phyloP scores from a whole-genome alignment of 2,797 vertebrate genomes.

The Nasua narica region DNA sequence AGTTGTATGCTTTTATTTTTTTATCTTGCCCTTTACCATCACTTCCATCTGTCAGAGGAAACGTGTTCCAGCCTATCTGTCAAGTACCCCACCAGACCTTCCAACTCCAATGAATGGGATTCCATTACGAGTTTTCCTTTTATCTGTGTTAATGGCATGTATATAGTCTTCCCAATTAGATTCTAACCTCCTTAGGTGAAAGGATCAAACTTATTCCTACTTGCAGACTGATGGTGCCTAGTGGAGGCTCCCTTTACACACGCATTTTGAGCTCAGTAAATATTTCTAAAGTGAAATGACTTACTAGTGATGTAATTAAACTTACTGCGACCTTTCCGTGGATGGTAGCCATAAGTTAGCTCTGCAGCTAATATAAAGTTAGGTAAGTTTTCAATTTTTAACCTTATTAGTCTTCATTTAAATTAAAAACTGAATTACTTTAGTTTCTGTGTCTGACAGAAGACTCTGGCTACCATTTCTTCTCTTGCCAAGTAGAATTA shows the following conservation, averaged over 20 bases:
- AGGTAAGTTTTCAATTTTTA: background rate
- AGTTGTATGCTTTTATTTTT: background rate
- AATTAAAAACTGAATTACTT: slow-evolving; percentile 17
- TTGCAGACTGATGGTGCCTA: background rate
- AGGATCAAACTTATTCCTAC: background rate
- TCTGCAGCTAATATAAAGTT: background rate
- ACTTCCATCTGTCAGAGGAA: background rate
- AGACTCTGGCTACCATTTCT: background rate
- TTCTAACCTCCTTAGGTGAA: background rate
- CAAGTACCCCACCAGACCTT: background rate
- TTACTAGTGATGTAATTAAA: slow-evolving; percentile 38
- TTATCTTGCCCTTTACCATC: background rate
- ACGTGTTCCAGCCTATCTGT: background rate
- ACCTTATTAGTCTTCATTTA: slow-evolving; percentile 40
- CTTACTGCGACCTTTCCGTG: slow-evolving; percentile 26
- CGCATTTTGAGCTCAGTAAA: slow-evolving; percentile 53
- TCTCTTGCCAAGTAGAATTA: slow-evolving; percentile 16
- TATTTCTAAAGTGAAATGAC: slow-evolving; percentile 48
- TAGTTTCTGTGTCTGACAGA: slow-evolving; percentile 1
- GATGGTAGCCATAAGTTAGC: background rate
- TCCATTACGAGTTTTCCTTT: background rate
- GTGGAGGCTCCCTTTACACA: background rate
- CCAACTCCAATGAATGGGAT: background rate
- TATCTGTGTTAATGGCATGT: background rate
- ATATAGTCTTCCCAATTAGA: background rate